Conservation (phyloP, 2,113 vertebrate species). For the Rhinogobius similis region DNA sequence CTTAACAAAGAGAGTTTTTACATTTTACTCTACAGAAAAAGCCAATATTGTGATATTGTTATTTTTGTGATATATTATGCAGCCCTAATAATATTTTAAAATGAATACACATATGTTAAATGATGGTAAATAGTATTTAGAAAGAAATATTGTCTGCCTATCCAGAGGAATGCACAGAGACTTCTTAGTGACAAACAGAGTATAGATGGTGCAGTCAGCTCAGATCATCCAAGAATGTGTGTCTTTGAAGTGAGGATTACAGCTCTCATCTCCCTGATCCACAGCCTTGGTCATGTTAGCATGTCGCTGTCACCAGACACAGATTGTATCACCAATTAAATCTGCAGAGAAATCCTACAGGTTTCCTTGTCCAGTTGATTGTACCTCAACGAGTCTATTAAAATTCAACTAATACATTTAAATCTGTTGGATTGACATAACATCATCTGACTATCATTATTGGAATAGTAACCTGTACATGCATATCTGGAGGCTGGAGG, state of each 20-base stretch:
- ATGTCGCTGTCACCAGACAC: constrained; percentile 47
- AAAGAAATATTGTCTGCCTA: background rate
- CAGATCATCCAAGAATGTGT: constrained; percentile 52
- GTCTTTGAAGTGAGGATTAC: constrained; percentile 72
- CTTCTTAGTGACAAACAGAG: constrained; percentile 4
- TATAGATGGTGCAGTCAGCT: constrained; percentile 27
- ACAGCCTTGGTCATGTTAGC: constrained; percentile 44
- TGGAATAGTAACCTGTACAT: too few relatives aligned
- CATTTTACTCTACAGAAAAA: too few relatives aligned
- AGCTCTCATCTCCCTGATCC: constrained; percentile 60
- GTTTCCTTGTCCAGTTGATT: background rate
- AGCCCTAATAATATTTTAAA: too few relatives aligned
- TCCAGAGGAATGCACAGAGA: background rate
- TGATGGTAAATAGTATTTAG: background rate
- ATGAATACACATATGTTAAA: background rate
- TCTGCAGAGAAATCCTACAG: constrained; percentile 21
- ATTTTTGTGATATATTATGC: too few relatives aligned
- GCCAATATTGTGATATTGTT: too few relatives aligned
- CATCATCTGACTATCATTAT: too few relatives aligned
- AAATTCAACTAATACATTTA: too few relatives aligned
- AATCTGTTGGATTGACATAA: too few relatives aligned
- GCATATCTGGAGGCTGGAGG: too few relatives aligned
- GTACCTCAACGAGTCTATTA: too few relatives aligned
- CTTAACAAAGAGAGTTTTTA: too few relatives aligned
- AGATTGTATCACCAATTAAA: constrained; percentile 44